A percentile compares a stretch with the other conserved stretches of the same genome.
phyloP scores from a whole-genome alignment of 2,888 invertebrate genomes.

The Mimumesa dahlbomi region DNA sequence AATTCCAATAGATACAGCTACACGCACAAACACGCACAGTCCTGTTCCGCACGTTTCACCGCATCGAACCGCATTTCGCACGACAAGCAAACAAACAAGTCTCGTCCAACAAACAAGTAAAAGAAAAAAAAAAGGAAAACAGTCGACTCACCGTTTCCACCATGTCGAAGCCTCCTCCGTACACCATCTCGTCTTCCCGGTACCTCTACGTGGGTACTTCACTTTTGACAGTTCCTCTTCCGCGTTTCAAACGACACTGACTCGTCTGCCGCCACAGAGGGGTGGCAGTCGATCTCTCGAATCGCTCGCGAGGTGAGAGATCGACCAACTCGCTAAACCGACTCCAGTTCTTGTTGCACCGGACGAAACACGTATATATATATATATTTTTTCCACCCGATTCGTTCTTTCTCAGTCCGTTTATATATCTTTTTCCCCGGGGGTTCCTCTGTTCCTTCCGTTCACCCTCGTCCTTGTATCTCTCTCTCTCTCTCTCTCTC shows the following conservation, averaged over 20 bases:
- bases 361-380: slow-evolving; percentile 24
- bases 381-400: too few species aligned
- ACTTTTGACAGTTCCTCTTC: slow-evolving; percentile 48
- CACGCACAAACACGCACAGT: too few species aligned
- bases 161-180: slow-evolving; percentile 75
- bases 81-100: too few species aligned
- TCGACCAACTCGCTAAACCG: slow-evolving; percentile 32
- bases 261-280: slow-evolving; percentile 6
- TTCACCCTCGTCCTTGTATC: slow-evolving; percentile 23
- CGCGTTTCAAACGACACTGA: not conserved
- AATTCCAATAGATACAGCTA: too few species aligned
- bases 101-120: not conserved
- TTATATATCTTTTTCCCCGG: slow-evolving; percentile 14
- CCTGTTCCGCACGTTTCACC: too few species aligned
- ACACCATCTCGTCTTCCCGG: slow-evolving; percentile 69
- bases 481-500: slow-evolving; percentile 30
- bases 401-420: too few species aligned
- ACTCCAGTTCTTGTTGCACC: slow-evolving; percentile 24
- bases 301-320: slow-evolving; percentile 48
- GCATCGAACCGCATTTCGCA: too few species aligned
- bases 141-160: slow-evolving; percentile 75
- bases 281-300: slow-evolving; percentile 46
- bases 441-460: slow-evolving; percentile 41
- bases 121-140: too few species aligned
- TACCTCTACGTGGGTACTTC: slow-evolving; percentile 16